Conservation (phyloP, 2,113 vertebrate genomes). For the Micromys minutus region DNA sequence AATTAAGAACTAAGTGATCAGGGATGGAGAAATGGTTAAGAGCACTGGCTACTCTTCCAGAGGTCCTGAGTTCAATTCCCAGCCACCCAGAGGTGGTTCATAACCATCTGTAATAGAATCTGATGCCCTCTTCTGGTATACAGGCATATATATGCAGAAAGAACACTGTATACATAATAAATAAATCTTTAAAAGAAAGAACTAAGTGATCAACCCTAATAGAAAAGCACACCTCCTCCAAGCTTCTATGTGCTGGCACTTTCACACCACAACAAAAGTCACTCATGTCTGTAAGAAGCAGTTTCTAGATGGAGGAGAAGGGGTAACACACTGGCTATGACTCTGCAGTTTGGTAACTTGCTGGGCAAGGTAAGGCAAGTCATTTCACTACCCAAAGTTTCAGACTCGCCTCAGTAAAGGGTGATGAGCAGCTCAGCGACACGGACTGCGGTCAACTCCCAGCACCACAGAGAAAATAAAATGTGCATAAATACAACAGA, state of each 20-base stretch:
- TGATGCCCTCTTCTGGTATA: too few species aligned
- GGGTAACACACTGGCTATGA: background rate
- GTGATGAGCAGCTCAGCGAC: background rate
- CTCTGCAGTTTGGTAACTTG: background rate
- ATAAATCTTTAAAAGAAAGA: too few species aligned
- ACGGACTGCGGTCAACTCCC: background rate
- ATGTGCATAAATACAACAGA: background rate
- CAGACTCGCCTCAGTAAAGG: background rate
- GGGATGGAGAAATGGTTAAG: too few species aligned
- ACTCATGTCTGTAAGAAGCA: background rate
- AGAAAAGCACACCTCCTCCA: background rate
- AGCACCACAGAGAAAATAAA: background rate
- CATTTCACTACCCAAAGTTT: background rate
- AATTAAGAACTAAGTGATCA: conserved; percentile 24
- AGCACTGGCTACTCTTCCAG: too few species aligned
- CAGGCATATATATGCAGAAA: too few species aligned
- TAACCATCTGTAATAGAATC: too few species aligned
- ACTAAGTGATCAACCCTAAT: background rate
- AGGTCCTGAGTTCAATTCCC: too few species aligned
- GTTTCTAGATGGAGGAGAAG: background rate
- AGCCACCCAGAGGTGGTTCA: too few species aligned
- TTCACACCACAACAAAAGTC: background rate
- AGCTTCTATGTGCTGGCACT: background rate
- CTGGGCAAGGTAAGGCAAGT: background rate
- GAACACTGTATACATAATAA: too few species aligned